A percentile compares a stretch with the other conserved stretches of the same genome.
Conservation (phyloP, 2,888 invertebrate species). For the Cylindroiulus punctatus region DNA sequence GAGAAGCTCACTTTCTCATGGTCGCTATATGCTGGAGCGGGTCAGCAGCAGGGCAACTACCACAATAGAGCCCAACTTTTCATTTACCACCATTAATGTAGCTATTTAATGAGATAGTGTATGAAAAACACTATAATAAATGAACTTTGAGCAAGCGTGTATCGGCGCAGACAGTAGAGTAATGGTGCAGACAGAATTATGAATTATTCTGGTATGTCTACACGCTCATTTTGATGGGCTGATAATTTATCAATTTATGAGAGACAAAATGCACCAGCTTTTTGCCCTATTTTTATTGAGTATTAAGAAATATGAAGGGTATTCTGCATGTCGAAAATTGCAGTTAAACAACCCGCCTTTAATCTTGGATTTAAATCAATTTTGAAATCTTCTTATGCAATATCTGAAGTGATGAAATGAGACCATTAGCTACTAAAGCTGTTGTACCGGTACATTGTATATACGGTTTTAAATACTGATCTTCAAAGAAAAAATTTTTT, state of each 20-base stretch:
- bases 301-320: too few relatives aligned
- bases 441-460: background rate
- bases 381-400: background rate
- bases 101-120: background rate
- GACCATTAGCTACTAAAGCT: background rate
- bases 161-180: background rate
- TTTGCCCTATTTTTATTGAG: background rate
- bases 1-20: too few relatives aligned
- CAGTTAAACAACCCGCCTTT: background rate
- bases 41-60: too few relatives aligned
- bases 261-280: background rate
- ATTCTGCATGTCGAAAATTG: background rate
- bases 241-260: constrained; percentile 8
- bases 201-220: background rate
- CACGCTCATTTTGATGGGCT: background rate
- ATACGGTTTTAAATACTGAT: background rate
- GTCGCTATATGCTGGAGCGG: too few relatives aligned
- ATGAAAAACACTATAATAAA: background rate
- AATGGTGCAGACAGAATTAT: background rate
- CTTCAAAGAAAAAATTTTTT: too few relatives aligned
- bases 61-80: too few relatives aligned
- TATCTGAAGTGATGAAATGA: background rate
- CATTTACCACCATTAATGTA: background rate
- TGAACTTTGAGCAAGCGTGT: background rate
- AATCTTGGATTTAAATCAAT: too few relatives aligned